A percentile compares a stretch with the other conserved stretches of the same genome.
Evolutionary conservation across 2,797 vertebrate genomes (phyloP).

Genomic region (Falco biarmicus): DNA sequence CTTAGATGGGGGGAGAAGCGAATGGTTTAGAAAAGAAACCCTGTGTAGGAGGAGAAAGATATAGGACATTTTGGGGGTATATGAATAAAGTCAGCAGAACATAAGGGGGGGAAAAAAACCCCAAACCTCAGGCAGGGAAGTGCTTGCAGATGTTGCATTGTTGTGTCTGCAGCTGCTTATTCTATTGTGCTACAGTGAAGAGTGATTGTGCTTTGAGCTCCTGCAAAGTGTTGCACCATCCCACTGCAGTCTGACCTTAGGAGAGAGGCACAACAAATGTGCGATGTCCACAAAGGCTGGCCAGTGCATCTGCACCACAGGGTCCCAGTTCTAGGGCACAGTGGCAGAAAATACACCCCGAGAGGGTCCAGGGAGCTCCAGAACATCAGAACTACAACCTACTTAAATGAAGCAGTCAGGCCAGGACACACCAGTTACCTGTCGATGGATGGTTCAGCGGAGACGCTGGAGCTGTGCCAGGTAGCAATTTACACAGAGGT

Average conservation of each 20-base stretch:
- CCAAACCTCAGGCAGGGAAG: background rate
- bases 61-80: background rate
- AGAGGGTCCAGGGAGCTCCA: background rate
- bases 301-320: background rate
- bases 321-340: background rate
- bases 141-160: background rate
- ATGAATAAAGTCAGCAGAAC: background rate
- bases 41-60: background rate
- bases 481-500: background rate
- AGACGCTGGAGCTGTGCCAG: background rate
- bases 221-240: background rate
- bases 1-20: background rate
- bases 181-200: background rate
- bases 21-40: slow-evolving; percentile 8
- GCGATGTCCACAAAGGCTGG: accelerated
- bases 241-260: background rate
- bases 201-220: background rate
- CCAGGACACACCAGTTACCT: background rate
- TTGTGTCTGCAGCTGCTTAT: background rate
- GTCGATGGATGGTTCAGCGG: background rate
- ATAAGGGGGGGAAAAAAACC: background rate
- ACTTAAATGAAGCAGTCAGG: background rate
- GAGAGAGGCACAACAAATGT: background rate
- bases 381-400: background rate
- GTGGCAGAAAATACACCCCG: background rate